Evolutionary conservation across 1,140 invertebrate genomes (phyloP).

Genomic region (Aphelenchoides avenae): DNA sequence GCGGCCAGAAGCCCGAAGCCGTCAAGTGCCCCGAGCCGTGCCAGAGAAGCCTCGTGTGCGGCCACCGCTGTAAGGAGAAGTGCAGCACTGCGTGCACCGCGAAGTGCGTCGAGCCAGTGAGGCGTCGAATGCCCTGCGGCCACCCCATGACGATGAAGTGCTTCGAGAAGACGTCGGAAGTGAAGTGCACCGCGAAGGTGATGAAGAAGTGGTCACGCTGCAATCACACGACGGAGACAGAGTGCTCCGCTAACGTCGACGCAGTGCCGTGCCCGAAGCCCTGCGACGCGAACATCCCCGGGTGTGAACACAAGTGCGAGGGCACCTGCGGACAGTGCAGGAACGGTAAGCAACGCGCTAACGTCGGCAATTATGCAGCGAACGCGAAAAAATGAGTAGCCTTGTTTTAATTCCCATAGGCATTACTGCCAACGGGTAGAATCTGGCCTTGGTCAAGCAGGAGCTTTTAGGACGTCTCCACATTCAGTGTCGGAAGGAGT

Average conservation of each 20-base stretch:
- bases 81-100: slow-evolving; percentile 10
- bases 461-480: slow-evolving; percentile 58
- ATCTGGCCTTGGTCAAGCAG: too few species aligned
- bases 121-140: slow-evolving; percentile 15
- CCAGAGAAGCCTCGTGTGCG: slow-evolving; percentile 11
- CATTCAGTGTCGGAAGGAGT: slow-evolving; percentile 52
- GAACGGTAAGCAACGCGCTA: slow-evolving; percentile 23
- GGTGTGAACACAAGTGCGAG: slow-evolving; percentile 54
- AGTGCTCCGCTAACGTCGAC: slow-evolving; percentile 12
- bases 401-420: slow-evolving; percentile 5
- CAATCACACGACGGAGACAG: slow-evolving; percentile 6
- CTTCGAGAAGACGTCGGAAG: neutral
- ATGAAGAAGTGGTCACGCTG: slow-evolving; percentile 22
- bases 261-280: slow-evolving; percentile 21
- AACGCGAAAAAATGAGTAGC: too few species aligned
- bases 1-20: slow-evolving; percentile 4
- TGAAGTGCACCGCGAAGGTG: slow-evolving; percentile 7
- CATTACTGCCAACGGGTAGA: too few species aligned
- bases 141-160: slow-evolving; percentile 23
- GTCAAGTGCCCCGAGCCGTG: slow-evolving; percentile 9
- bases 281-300: slow-evolving; percentile 24
- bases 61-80: slow-evolving; percentile 18
- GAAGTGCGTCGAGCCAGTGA: slow-evolving; percentile 22
- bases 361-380: too few species aligned
- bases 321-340: slow-evolving; percentile 48